phyloP scores from a whole-genome alignment of 2,888 invertebrate species.

The Rhopalosiphum nymphaeae region DNA sequence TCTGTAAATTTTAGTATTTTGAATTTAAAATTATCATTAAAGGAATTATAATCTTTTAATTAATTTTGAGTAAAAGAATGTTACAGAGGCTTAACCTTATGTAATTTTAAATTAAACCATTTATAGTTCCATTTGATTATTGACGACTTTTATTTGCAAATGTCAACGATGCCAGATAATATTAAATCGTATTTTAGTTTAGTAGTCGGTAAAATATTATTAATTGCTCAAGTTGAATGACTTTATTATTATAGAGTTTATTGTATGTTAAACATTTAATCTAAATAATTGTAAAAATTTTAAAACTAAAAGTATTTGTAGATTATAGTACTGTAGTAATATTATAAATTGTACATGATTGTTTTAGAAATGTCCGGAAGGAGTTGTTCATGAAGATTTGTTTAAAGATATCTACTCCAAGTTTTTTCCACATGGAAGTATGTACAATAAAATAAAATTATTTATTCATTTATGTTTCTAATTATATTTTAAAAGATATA shows the following conservation, averaged over 20 bases:
- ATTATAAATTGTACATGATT: conserved; percentile 67
- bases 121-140: background rate
- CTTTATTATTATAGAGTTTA: background rate
- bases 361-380: conserved; percentile 96
- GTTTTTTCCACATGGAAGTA: conserved; percentile 98
- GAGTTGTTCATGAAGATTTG: conserved; percentile 95
- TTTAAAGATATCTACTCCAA: conserved; percentile 98
- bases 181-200: background rate
- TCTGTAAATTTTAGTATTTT: background rate
- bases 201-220: background rate
- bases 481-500: background rate
- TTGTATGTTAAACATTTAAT: background rate
- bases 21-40: background rate
- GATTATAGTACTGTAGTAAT: background rate
- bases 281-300: background rate
- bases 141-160: background rate
- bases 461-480: background rate
- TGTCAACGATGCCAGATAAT: background rate
- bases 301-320: background rate
- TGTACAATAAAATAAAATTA: conserved; percentile 72
- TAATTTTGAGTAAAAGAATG: background rate
- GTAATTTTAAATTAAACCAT: background rate
- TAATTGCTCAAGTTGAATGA: background rate
- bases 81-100: background rate
- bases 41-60: background rate